phyloP scores from a whole-genome alignment of 2,888 invertebrate species.

The Philereme vetulata region DNA sequence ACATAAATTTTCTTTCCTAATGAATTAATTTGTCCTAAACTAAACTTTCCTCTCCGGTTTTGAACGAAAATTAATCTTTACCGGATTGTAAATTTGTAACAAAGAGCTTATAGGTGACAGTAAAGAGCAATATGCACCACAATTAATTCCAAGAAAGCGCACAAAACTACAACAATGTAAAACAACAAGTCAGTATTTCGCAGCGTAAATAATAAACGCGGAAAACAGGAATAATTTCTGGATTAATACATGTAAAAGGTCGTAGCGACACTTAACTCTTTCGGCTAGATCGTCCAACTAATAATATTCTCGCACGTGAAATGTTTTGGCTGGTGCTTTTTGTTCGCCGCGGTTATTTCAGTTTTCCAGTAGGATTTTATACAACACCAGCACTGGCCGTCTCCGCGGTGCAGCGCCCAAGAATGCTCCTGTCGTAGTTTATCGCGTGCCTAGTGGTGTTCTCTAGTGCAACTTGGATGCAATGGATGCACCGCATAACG shows the following conservation, averaged over 20 bases:
- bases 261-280: slow-evolving; percentile 77
- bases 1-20: slow-evolving; percentile 22
- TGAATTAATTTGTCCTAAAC: no score
- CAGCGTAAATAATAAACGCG: slow-evolving; percentile 51
- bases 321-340: slow-evolving; percentile 84
- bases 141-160: slow-evolving; percentile 50
- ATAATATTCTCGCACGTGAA: slow-evolving; percentile 82
- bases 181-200: slow-evolving; percentile 41
- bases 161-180: slow-evolving; percentile 39
- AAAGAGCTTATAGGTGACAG: slow-evolving; percentile 53
- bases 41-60: no score
- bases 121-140: slow-evolving; percentile 56
- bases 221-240: slow-evolving; percentile 59
- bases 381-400: slow-evolving; percentile 78
- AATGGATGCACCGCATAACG: slow-evolving; percentile 50
- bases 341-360: slow-evolving; percentile 83
- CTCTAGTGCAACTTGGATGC: slow-evolving; percentile 40
- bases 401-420: slow-evolving; percentile 64
- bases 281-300: slow-evolving; percentile 83
- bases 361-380: slow-evolving; percentile 83
- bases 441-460: slow-evolving; percentile 42
- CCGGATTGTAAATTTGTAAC: slow-evolving; percentile 39
- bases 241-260: slow-evolving; percentile 68
- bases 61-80: slow-evolving; percentile 37
- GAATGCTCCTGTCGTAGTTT: slow-evolving; percentile 40